Conservation (phyloP, 2,888 invertebrate species). For the Cantharis flavilabris region DNA sequence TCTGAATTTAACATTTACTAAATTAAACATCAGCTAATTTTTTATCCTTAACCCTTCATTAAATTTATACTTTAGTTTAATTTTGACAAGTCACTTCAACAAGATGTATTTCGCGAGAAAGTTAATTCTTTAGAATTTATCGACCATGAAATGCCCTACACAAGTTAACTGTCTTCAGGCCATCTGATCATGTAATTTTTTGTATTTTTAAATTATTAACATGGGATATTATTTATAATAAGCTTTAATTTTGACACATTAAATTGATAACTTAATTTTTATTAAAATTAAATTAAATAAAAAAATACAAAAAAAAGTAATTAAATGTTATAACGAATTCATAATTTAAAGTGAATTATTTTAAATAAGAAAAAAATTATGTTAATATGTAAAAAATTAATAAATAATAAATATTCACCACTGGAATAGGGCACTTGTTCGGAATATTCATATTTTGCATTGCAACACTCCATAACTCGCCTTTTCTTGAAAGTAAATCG, state of each 20-base stretch:
- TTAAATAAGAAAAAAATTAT: no score
- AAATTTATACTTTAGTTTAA: background rate
- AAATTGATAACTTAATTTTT: no score
- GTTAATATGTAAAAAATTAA: no score
- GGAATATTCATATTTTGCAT: background rate
- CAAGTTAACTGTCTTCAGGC: background rate
- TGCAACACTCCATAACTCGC: background rate
- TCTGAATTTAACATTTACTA: background rate
- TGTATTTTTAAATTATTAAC: background rate
- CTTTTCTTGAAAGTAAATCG: background rate
- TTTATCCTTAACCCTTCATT: background rate
- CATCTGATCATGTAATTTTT: background rate
- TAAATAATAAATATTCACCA: background rate
- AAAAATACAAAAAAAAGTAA: no score
- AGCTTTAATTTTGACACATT: no score
- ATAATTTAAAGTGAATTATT: no score
- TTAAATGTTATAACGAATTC: no score
- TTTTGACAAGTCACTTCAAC: background rate
- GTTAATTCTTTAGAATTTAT: background rate
- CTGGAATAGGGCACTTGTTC: background rate
- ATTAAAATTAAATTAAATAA: no score
- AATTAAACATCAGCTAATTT: background rate
- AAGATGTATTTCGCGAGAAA: background rate
- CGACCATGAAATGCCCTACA: background rate
- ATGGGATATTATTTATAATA: no score